Evolutionary conservation across 2,113 vertebrate genomes (phyloP).

Genomic region (Anarrhichthys ocellatus): DNA sequence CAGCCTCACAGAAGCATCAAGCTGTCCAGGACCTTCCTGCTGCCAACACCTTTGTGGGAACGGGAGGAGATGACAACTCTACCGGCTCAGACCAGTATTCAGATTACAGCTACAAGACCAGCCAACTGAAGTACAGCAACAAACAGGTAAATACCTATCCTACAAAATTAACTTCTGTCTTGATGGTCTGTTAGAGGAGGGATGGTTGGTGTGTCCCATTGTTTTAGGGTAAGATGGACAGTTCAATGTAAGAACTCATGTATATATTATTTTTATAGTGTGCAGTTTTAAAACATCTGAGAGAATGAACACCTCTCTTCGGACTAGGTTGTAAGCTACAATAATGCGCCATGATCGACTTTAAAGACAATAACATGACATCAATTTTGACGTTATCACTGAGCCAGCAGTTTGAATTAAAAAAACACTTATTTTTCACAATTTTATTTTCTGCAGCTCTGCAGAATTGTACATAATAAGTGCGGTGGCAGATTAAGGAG

Average conservation of each 20-base stretch:
- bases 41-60: constrained; percentile 98
- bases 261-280: background rate
- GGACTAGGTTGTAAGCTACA: background rate
- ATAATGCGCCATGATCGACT: constrained; percentile 5
- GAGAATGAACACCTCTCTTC: background rate
- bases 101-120: constrained; percentile 99
- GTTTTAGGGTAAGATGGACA: background rate
- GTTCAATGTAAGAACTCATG: background rate
- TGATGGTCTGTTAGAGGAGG: constrained; percentile 50
- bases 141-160: constrained; percentile 93
- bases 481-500: constrained; percentile 3
- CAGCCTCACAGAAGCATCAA: constrained; percentile 98
- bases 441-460: background rate
- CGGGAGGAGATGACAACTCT: constrained; percentile 97
- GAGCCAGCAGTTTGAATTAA: constrained; percentile 2
- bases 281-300: background rate
- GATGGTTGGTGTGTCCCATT: constrained; percentile 17
- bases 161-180: constrained; percentile 49
- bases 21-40: constrained; percentile 98
- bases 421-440: constrained; percentile 2
- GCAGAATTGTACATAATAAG: background rate
- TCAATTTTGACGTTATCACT: background rate
- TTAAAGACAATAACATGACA: background rate
- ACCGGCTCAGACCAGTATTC: constrained; percentile 99
- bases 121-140: constrained; percentile 96